Conservation (phyloP, 92 coral and sea anemone genomes). For the Blastomussa wellsi region DNA sequence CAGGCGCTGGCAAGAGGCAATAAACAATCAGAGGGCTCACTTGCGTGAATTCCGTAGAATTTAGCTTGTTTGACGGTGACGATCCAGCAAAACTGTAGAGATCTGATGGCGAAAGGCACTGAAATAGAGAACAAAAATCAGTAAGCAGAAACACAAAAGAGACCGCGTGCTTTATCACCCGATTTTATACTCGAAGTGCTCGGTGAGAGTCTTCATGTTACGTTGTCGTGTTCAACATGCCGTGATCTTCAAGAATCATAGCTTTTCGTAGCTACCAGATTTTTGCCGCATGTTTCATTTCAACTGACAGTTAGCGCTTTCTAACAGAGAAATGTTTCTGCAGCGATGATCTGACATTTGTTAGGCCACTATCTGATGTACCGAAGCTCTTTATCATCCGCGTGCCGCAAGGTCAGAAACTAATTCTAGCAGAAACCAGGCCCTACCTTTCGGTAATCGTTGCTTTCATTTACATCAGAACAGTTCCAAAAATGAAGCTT, state of each 20-base stretch:
- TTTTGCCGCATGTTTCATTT: background rate
- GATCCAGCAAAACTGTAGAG: slow-evolving; percentile 29
- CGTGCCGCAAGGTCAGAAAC: background rate
- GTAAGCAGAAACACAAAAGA: background rate
- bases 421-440: background rate
- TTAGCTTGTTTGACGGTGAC: slow-evolving; percentile 11
- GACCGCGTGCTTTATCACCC: slow-evolving; percentile 6
- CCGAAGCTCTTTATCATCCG: too few species aligned
- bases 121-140: background rate
- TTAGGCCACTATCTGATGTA: too few species aligned
- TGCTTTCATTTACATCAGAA: background rate
- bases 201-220: background rate
- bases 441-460: slow-evolving; percentile 53
- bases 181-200: background rate
- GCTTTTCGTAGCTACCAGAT: background rate
- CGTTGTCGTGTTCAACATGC: background rate
- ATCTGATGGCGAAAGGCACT: slow-evolving; percentile 58
- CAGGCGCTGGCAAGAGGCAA: slow-evolving; percentile 56
- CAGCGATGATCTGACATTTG: background rate
- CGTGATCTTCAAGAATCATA: background rate
- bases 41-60: slow-evolving; percentile 43
- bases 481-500: slow-evolving; percentile 63
- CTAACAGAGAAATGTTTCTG: background rate
- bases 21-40: slow-evolving; percentile 50
- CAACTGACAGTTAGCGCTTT: background rate